Percentiles rank a stretch among this genome's conserved stretches.
Conservation (phyloP, 2,113 vertebrate genomes). For the Pipra filicauda region DNA sequence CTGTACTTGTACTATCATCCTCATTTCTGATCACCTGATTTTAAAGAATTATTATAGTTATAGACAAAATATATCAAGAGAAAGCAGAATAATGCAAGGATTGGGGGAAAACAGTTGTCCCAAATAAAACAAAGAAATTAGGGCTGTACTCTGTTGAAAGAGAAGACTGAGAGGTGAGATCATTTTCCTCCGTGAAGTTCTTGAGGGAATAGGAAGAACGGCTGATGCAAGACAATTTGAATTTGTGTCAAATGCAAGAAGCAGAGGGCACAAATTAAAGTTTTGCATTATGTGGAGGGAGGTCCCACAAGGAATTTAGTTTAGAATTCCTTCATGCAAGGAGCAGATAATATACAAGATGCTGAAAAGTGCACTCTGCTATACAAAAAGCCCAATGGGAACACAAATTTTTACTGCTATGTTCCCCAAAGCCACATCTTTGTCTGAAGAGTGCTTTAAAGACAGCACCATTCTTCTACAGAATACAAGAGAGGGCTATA, state of each 20-base stretch:
- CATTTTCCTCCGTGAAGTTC: not conserved
- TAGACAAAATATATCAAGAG: not conserved
- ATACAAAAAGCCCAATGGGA: not conserved
- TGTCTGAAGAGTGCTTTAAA: slow-evolving; percentile 32
- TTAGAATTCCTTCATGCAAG: slow-evolving; percentile 4
- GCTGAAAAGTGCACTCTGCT: slow-evolving; percentile 29
- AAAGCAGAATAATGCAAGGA: not conserved
- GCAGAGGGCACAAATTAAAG: slow-evolving; percentile 27
- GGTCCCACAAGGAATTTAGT: not conserved
- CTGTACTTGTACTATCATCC: slow-evolving; percentile 5
- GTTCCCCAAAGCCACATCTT: not conserved
- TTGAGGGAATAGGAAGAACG: slow-evolving; percentile 6
- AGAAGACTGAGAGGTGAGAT: not conserved
- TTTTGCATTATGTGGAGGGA: slow-evolving; percentile 12
- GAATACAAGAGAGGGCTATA: slow-evolving; percentile 22
- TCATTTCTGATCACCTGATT: slow-evolving; percentile 26
- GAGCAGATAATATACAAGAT: slow-evolving; percentile 20
- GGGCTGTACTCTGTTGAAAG: not conserved
- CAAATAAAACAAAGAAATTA: slow-evolving; percentile 21
- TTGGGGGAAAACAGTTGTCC: not conserved
- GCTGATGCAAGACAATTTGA: not conserved
- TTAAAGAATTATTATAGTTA: not conserved
- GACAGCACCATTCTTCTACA: not conserved
- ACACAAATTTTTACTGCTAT: slow-evolving; percentile 5
- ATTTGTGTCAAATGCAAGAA: slow-evolving; percentile 29